phyloP scores from a whole-genome alignment of 1,140 invertebrate species.

The Leptinotarsa undecemlineata region DNA sequence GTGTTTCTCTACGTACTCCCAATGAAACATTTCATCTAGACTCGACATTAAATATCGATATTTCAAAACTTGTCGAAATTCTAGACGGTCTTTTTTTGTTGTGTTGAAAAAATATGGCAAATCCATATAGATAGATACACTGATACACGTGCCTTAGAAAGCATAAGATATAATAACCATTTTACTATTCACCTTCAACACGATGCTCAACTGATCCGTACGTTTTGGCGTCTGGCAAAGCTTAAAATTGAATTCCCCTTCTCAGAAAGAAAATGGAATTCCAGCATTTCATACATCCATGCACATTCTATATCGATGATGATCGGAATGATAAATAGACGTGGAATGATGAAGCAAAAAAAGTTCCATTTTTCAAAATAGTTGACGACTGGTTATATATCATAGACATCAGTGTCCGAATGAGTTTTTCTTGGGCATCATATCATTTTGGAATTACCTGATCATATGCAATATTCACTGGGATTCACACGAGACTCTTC shows the following conservation, averaged over 20 bases:
- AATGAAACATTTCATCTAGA: no score
- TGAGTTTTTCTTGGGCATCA: no score
- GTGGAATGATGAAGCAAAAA: not conserved
- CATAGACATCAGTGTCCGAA: no score
- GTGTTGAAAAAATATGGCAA: not conserved
- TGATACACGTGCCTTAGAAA: not conserved
- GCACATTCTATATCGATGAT: not conserved
- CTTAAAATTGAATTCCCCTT: conserved; percentile 10
- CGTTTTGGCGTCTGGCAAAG: conserved; percentile 4
- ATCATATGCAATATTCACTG: no score
- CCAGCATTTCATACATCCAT: conserved; percentile 13
- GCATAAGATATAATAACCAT: not conserved
- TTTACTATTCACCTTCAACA: not conserved
- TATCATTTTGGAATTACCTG: no score
- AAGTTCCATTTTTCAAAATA: no score
- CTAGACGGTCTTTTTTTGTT: no score
- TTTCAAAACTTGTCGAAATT: no score
- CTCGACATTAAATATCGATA: no score
- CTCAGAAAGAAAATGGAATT: conserved; percentile 14
- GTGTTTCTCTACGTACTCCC: no score
- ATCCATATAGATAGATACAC: not conserved
- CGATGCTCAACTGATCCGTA: not conserved
- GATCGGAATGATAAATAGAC: not conserved
- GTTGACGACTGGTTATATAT: no score
- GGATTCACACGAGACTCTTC: no score